Percentiles rank a stretch among this genome's conserved stretches.
Conservation (phyloP, 2,888 invertebrate species). For the Boloria selene region DNA sequence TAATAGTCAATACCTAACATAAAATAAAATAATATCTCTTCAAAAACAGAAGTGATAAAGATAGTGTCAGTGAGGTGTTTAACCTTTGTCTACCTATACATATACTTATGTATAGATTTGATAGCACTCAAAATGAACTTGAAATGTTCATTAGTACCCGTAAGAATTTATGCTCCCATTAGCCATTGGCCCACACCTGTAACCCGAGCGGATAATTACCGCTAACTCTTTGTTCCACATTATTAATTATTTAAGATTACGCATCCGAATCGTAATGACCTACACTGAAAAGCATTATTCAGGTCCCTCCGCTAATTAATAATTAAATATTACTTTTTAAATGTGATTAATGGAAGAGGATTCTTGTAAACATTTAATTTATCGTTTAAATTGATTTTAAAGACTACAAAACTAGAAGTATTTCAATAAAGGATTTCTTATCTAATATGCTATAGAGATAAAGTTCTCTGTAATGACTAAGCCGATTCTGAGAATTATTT, state of each 20-base stretch:
- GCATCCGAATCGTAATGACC: constrained; percentile 48
- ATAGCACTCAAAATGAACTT: constrained; percentile 17
- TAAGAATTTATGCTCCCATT: constrained; percentile 48
- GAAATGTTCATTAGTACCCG: constrained; percentile 41
- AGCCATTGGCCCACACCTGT: constrained; percentile 50
- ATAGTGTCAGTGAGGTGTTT: not conserved
- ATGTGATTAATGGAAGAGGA: not conserved
- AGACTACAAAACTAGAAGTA: no score
- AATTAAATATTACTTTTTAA: constrained; percentile 10
- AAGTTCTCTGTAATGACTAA: no score
- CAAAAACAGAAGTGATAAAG: no score
- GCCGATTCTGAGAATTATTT: no score
- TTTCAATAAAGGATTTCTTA: no score
- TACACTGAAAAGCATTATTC: constrained; percentile 42
- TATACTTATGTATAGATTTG: not conserved
- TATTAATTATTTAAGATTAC: constrained; percentile 57
- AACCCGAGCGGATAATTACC: constrained; percentile 48
- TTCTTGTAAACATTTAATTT: not conserved
- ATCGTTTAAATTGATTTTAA: no score
- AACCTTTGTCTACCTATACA: not conserved
- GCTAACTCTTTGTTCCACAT: constrained; percentile 56
- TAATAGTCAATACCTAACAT: no score
- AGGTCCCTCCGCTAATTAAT: constrained; percentile 6
- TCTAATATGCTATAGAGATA: no score
- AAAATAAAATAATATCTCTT: no score